Conservation (phyloP, 2,113 vertebrate genomes). For the Thamnophis sirtalis region DNA sequence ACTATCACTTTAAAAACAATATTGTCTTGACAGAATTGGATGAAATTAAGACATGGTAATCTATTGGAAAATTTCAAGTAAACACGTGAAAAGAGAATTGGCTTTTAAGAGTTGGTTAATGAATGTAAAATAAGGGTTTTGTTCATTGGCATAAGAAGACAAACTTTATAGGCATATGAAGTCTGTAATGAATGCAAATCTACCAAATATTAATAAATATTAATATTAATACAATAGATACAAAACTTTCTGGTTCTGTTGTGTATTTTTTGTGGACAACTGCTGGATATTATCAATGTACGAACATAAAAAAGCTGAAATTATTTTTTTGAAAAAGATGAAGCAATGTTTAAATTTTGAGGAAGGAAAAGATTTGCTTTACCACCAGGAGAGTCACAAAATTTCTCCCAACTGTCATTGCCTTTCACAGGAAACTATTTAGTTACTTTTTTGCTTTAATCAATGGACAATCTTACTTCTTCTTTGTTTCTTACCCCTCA, state of each 20-base stretch:
- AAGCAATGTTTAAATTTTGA: background rate
- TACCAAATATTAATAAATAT: background rate
- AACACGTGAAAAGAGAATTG: background rate
- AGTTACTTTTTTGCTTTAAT: background rate
- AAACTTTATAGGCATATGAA: background rate
- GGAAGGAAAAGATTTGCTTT: background rate
- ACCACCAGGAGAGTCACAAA: background rate
- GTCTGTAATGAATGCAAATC: background rate
- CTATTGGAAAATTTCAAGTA: background rate
- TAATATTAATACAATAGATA: too few relatives aligned
- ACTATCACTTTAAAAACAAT: background rate
- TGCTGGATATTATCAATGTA: background rate
- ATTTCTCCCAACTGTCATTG: background rate
- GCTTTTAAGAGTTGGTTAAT: background rate
- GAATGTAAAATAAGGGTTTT: background rate
- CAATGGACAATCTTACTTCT: background rate
- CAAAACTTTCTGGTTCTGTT: background rate
- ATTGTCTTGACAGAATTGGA: background rate
- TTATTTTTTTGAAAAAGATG: background rate
- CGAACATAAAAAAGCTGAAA: background rate
- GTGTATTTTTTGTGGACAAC: background rate
- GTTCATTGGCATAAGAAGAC: background rate
- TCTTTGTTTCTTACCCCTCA: background rate
- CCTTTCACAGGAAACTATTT: background rate
- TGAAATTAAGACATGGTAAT: background rate